These are phyloP conservation scores for Macaria liturata DNA, from an alignment of 2,888 invertebrate species.

Conservation along the genomic window DNA sequence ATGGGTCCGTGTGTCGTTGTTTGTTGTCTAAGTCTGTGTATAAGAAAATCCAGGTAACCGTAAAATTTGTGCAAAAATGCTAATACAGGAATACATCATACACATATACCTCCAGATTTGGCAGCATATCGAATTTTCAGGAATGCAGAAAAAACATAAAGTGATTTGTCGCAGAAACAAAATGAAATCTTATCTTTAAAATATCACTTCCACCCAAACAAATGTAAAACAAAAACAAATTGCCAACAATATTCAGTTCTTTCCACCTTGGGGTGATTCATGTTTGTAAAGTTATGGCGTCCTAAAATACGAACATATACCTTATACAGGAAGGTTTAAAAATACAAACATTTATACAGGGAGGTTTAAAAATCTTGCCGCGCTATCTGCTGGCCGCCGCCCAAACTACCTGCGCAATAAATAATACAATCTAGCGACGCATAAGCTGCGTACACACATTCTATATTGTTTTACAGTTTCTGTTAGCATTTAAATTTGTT, in stretches of 20 bases:
- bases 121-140: too few relatives aligned
- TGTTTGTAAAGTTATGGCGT: conserved; percentile 71
- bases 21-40: too few relatives aligned
- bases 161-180: too few relatives aligned
- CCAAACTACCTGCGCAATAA: conserved; percentile 81
- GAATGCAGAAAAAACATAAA: too few relatives aligned
- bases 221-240: conserved; percentile 24
- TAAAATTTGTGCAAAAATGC: too few relatives aligned
- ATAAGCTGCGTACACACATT: conserved; percentile 28
- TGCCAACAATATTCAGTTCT: conserved; percentile 42
- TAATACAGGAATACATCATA: too few relatives aligned
- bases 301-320: conserved; percentile 63
- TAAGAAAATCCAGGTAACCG: too few relatives aligned
- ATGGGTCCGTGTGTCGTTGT: too few relatives aligned
- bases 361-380: conserved; percentile 67
- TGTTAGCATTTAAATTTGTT: too few relatives aligned
- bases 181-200: background rate
- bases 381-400: conserved; percentile 70
- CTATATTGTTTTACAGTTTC: conserved; percentile 25
- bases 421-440: conserved; percentile 66
- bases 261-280: conserved; percentile 67
- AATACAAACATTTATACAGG: too few relatives aligned
- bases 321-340: too few relatives aligned
- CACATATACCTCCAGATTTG: too few relatives aligned
- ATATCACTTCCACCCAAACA: conserved; percentile 25